Conservation (phyloP, 1,140 invertebrate genomes). For the Pseudachorutes palmiensis region DNA sequence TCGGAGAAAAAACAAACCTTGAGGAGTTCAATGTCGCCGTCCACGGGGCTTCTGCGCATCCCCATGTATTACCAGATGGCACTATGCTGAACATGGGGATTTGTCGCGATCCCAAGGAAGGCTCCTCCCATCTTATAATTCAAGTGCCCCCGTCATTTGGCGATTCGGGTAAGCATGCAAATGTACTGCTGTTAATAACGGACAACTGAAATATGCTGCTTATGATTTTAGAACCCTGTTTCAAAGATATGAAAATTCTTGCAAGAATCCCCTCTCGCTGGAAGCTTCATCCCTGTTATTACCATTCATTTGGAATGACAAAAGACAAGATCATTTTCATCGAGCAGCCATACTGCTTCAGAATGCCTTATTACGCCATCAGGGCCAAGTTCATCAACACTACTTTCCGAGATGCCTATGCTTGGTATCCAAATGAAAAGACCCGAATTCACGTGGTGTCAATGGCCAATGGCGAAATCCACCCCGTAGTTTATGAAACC, state of each 20-base stretch:
- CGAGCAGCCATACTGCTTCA: constrained; percentile 47
- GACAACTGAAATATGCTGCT: too few species aligned
- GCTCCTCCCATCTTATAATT: constrained; percentile 13
- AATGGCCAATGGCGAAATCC: constrained; percentile 43
- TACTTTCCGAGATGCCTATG: constrained; percentile 44
- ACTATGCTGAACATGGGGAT: constrained; percentile 42
- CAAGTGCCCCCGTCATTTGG: background rate
- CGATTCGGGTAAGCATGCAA: background rate
- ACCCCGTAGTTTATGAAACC: constrained; percentile 42
- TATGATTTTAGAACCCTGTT: constrained; percentile 27
- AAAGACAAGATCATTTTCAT: constrained; percentile 49
- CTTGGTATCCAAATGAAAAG: constrained; percentile 44
- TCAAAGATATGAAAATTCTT: constrained; percentile 38
- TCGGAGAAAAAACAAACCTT: constrained; percentile 39
- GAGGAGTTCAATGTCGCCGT: constrained; percentile 25
- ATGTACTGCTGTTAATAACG: too few species aligned
- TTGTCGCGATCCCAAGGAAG: constrained; percentile 43
- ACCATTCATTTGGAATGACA: constrained; percentile 50
- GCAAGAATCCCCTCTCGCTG: constrained; percentile 42
- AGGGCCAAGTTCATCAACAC: constrained; percentile 41
- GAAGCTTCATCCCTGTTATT: constrained; percentile 44
- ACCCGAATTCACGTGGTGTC: constrained; percentile 44
- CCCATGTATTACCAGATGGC: constrained; percentile 42
- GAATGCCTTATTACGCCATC: constrained; percentile 43
- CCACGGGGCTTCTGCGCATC: constrained; percentile 42